Base-by-base conservation (phyloP, 2,888 invertebrate genomes). In the Drosophila acutilabella region DNA sequence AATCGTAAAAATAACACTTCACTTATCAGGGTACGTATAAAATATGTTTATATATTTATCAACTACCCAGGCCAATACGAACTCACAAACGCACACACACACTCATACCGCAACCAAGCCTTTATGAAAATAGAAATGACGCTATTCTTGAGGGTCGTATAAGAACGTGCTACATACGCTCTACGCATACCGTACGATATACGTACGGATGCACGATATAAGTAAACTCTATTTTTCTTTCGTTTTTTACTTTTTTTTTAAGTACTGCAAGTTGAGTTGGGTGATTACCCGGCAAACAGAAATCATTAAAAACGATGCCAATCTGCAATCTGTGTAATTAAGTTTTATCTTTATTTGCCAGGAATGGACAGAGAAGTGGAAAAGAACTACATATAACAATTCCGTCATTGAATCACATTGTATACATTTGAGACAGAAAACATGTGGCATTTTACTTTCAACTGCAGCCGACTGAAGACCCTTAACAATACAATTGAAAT, bases 111-210 rank as follows among this genome's bases (percentile, higher is more conserved):
- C n/a, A 71, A 66, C 14, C 60, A 74, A 81, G 87, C 75, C 81
- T 83, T 78, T 60, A 75, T 85, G 70, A 74, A 89, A 88, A 86
- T 89, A 88, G 86, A 89, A 86, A 88, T 88, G 83, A 84, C 84
- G 84, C 62, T 80, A 85, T 74, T 64, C 41, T 70, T 59, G 52
- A 68, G 80, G 61, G 65, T 58, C 50, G 16, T 48, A 52, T 11
- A 53, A 60, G 42, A 72, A 67, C 23, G 53, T 61, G 71, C 74
- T 71, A 6, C 18, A 47, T 60, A 42, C 33, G 53, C 6, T 42
- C 45, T 54, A 53, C 73, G 56, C 47, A 72, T 60, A 45, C 45
- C 41, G 14, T 47, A 47, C 23, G 20, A 50, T 44, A 56, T 61
- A 42, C 14, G 41, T 23, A 23, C 14, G 8, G 11, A 36, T 44